A percentile compares a stretch with the other conserved stretches of the same genome.
phyloP scores from a whole-genome alignment of 2,113 vertebrate genomes.

The Ophiodon elongatus region DNA sequence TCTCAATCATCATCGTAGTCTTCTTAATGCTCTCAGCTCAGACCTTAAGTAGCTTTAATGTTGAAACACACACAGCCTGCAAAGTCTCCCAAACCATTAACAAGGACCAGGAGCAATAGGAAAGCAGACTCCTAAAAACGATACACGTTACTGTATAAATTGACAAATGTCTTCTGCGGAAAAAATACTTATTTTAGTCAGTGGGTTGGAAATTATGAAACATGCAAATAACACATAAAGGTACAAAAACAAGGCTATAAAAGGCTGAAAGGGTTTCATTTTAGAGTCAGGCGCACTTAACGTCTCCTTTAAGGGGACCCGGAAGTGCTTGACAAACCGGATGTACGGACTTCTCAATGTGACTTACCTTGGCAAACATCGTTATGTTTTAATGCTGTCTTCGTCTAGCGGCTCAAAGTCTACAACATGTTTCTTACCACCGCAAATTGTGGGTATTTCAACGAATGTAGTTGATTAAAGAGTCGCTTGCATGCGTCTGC shows the following conservation, averaged over 20 bases:
- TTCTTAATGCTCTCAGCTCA: neutral
- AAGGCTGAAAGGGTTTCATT: neutral
- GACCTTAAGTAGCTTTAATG: neutral
- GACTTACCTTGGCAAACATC: constrained; percentile 47
- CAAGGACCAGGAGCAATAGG: neutral
- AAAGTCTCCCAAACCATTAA: neutral
- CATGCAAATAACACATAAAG: neutral
- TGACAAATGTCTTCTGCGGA: neutral
- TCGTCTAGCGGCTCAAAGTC: neutral
- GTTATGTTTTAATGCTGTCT: neutral
- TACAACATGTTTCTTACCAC: constrained; percentile 83
- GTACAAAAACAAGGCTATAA: neutral
- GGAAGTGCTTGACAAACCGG: constrained; percentile 72
- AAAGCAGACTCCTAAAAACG: neutral
- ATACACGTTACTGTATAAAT: too few species aligned
- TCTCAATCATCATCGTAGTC: neutral
- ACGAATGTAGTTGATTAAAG: accelerated
- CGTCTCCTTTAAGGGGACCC: constrained; percentile 66
- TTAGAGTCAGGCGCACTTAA: neutral
- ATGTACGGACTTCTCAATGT: constrained; percentile 71
- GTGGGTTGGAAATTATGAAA: constrained; percentile 9
- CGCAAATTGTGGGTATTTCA: constrained; percentile 79
- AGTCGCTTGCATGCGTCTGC: neutral
- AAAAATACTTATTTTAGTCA: neutral
- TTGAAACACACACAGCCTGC: neutral